These are phyloP conservation scores for Acanthosoma haemorrhoidale DNA, from an alignment of 2,888 invertebrate genomes.

Conservation along the genomic window DNA sequence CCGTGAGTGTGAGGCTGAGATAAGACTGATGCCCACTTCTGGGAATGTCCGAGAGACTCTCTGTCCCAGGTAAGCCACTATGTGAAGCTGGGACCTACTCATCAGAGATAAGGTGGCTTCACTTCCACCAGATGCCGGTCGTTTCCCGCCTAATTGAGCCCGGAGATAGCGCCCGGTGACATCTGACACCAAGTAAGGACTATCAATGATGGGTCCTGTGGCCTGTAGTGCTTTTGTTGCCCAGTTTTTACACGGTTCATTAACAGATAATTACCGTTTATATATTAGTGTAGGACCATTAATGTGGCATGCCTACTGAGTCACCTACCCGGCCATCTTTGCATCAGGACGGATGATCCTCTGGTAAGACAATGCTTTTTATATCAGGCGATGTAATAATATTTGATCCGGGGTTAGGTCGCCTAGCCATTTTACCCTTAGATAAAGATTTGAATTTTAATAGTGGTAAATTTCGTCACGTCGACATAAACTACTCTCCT, in stretches of 20 bases:
- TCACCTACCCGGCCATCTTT: neutral
- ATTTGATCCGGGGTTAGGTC: too few species aligned
- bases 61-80: slow-evolving; percentile 6
- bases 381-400: too few species aligned
- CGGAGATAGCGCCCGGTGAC: neutral
- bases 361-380: too few species aligned
- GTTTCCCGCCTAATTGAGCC: neutral
- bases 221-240: neutral
- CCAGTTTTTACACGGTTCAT: neutral
- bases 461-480: too few species aligned
- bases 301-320: too few species aligned
- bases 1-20: neutral
- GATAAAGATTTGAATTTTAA: too few species aligned
- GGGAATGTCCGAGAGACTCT: too few species aligned
- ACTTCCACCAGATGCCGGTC: neutral
- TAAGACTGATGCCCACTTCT: too few species aligned
- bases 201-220: neutral
- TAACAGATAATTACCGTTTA: neutral
- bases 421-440: too few species aligned
- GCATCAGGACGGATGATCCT: too few species aligned
- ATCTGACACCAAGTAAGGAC: neutral
- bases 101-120: neutral
- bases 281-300: too few species aligned
- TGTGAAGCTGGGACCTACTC: neutral
- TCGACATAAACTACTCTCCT: too few species aligned